Evolutionary conservation across 2,797 vertebrate species (phyloP), one percentile per base, ranked within the genome.

Genomic region (Parambassis ranga): DNA sequence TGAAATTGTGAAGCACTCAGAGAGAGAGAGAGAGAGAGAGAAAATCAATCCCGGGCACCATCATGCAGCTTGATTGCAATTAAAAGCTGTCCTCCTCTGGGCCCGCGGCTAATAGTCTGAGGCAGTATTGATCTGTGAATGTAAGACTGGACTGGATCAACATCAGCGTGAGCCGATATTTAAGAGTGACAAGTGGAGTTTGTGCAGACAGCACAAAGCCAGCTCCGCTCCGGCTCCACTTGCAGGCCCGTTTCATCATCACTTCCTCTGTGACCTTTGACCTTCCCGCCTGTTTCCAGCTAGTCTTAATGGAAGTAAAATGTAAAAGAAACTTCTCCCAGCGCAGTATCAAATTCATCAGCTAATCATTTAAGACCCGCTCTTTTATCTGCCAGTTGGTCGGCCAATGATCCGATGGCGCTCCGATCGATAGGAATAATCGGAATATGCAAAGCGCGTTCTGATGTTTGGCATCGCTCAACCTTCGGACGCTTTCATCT

Each of bases 401-500:
- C 74, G 5, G 51, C 26, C 39, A 64, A 75, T 82, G 83, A 88
- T 83, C 85, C 65, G 38, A 78, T 77, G 73, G 80, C 66, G 42
- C 33, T 62, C 64, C 67, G 79, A 90, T 91, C 90, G 78, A 90
- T 91, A 62, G 75, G 66, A 85, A 71, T n/a, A 85, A 85, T 82
- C 65, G 50, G 83, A 71, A 86, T 88, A 89, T 90, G 87, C 89
- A 89, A 88, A 91, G 79, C 70, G 36, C 3, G 87, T 87, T 85
- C 76, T 77, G 81, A 81, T 84, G 83, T 87, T 87, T 83, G 90
- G 83, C 82, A 79, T 79, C 50, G 65, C 79, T 84, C 83, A 80
- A 90, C 86, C 86, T 89, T 86, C 84, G 20, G 11, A n/a, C n/a
- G 74, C 87, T 91, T 91, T 91, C 81, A 90, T 92, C 85, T 88